Conservation (phyloP, 2,113 vertebrate species). For the Oryzias javanicus region DNA sequence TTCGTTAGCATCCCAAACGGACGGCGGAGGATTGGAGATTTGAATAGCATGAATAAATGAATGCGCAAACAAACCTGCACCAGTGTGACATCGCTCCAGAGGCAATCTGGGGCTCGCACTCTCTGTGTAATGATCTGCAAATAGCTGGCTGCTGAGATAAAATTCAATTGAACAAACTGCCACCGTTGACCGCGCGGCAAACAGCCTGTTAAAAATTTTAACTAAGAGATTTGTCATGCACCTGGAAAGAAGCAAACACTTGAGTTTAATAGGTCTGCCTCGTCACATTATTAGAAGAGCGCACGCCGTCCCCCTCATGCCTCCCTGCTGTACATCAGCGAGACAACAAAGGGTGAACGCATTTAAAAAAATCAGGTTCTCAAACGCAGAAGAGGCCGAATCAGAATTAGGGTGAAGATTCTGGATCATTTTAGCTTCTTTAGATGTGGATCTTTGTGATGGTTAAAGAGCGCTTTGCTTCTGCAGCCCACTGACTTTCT, state of each 20-base stretch:
- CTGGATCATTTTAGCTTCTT: no score
- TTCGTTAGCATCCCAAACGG: constrained; percentile 71
- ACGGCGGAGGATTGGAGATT: constrained; percentile 56
- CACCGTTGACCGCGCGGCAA: constrained; percentile 56
- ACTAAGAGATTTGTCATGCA: constrained; percentile 48
- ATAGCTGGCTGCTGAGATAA: constrained; percentile 72
- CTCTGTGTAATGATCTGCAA: constrained; percentile 72
- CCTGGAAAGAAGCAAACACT: constrained; percentile 49
- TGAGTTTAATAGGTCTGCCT: constrained; percentile 51
- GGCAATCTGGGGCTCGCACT: constrained; percentile 60
- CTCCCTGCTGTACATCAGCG: constrained; percentile 7
- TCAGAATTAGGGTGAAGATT: no score
- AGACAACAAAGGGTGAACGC: background rate
- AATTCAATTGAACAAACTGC: constrained; percentile 66
- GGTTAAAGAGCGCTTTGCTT: no score
- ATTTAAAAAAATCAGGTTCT: no score
- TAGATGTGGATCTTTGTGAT: no score
- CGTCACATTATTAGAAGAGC: constrained; percentile 37
- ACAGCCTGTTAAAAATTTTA: constrained; percentile 50
- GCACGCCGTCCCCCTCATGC: constrained; percentile 30
- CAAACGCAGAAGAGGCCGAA: no score
- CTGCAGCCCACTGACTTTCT: no score
- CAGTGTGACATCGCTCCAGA: constrained; percentile 46
- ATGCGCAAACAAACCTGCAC: constrained; percentile 68
- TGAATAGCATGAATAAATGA: constrained; percentile 75